These are phyloP conservation scores for Sesamia nonagrioides DNA, from an alignment of 1,140 invertebrate genomes.

Conservation along the genomic window DNA sequence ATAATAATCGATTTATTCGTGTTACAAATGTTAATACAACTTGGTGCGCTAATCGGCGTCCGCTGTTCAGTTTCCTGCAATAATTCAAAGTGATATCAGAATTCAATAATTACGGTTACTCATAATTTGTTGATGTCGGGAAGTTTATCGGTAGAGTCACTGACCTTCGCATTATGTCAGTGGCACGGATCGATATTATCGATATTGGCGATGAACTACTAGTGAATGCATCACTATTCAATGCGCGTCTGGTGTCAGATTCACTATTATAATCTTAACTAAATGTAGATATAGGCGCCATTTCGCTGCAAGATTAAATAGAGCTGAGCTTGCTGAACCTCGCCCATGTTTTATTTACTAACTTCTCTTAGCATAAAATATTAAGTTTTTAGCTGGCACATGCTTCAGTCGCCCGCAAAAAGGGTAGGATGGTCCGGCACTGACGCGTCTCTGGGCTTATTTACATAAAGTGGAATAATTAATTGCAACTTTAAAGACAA, in stretches of 20 bases:
- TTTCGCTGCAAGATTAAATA: slow-evolving; percentile 39
- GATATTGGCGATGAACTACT: slow-evolving; percentile 49
- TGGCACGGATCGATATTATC: slow-evolving; percentile 59
- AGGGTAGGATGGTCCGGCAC: slow-evolving; percentile 58
- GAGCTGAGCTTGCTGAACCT: slow-evolving; percentile 23
- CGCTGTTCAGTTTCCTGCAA: slow-evolving; percentile 50
- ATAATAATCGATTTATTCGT: slow-evolving; percentile 43
- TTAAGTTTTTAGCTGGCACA: slow-evolving; percentile 59
- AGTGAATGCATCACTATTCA: slow-evolving; percentile 48
- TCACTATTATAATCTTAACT: slow-evolving; percentile 35
- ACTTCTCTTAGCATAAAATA: slow-evolving; percentile 60
- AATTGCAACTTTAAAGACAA: slow-evolving; percentile 83
- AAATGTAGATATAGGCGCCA: slow-evolving; percentile 42
- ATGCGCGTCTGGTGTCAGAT: slow-evolving; percentile 20
- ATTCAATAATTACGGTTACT: slow-evolving; percentile 69
- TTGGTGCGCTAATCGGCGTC: slow-evolving; percentile 45
- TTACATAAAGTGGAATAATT: slow-evolving; percentile 85
- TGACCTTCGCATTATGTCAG: slow-evolving; percentile 66
- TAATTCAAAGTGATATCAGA: slow-evolving; percentile 56
- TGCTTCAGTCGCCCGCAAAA: slow-evolving; percentile 64
- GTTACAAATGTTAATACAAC: slow-evolving; percentile 33
- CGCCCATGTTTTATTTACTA: slow-evolving; percentile 53
- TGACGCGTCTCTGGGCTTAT: slow-evolving; percentile 69
- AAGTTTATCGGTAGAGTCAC: slow-evolving; percentile 61
- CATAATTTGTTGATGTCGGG: slow-evolving; percentile 59